These are phyloP conservation scores for Poeciliopsis infans DNA, from an alignment of 2,797 vertebrate genomes.

Conservation along the genomic window DNA sequence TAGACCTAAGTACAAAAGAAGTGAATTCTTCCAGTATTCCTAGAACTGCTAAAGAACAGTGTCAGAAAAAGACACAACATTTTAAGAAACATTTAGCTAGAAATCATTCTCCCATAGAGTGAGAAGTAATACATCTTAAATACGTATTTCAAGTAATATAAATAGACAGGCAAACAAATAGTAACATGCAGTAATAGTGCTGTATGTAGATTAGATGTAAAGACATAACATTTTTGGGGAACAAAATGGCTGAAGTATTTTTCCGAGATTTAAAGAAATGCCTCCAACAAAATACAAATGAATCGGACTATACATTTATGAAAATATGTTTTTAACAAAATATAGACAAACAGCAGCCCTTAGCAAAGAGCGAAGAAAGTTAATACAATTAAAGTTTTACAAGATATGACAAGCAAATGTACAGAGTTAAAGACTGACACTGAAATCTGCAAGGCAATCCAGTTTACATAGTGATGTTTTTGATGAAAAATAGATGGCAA, in stretches of 20 bases:
- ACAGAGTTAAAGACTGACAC: background rate
- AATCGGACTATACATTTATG: background rate
- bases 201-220: background rate
- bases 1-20: background rate
- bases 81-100: background rate
- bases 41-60: background rate
- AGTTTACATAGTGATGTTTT: background rate
- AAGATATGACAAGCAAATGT: background rate
- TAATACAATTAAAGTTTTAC: background rate
- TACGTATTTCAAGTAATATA: background rate
- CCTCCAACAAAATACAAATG: background rate
- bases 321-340: background rate
- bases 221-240: background rate
- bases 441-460: background rate
- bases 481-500: background rate
- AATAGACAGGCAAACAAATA: background rate
- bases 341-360: background rate
- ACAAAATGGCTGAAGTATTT: background rate
- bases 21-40: background rate
- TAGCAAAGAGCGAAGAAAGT: background rate
- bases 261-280: background rate
- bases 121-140: too few species aligned
- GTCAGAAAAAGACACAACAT: background rate
- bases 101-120: background rate
- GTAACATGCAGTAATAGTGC: background rate